Conservation (phyloP, 2,797 vertebrate species). For the Neoniphon sammara region DNA sequence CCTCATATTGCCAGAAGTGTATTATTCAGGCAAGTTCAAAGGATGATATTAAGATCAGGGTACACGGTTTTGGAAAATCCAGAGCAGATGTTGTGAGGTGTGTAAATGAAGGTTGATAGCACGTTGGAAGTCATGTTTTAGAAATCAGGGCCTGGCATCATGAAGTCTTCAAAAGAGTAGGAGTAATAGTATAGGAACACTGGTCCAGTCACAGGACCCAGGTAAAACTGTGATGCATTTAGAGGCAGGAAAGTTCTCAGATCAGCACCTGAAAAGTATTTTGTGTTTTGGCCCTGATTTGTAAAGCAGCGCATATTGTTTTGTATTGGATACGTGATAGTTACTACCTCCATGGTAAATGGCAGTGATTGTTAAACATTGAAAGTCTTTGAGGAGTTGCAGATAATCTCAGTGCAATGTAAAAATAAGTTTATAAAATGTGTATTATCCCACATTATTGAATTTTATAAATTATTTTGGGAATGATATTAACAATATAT, state of each 20-base stretch:
- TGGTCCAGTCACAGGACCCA: background rate
- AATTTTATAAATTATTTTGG: conserved; percentile 82
- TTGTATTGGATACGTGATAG: conserved; percentile 55
- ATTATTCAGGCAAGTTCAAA: conserved; percentile 58
- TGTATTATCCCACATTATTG: conserved; percentile 73
- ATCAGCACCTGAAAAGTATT: conserved; percentile 2
- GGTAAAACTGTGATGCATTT: background rate
- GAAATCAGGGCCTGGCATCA: conserved; percentile 36
- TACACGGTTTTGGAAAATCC: conserved; percentile 64
- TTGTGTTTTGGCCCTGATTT: conserved; percentile 45
- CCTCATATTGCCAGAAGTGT: conserved; percentile 71
- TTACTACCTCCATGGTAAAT: conserved; percentile 77
- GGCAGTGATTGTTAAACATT: conserved; percentile 74
- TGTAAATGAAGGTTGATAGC: conserved; percentile 43
- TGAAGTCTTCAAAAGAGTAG: background rate
- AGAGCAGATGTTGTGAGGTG: conserved; percentile 24
- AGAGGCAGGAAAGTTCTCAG: background rate
- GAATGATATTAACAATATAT: conserved; percentile 71
- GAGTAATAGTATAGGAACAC: conserved; percentile 1
- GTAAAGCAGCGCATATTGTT: conserved; percentile 53
- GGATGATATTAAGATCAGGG: conserved; percentile 68
- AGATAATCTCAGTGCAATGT: conserved; percentile 80
- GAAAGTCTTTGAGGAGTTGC: conserved; percentile 59
- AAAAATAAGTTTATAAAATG: conserved; percentile 58
- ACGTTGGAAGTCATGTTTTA: conserved; percentile 50